Evolutionary conservation across 2,113 vertebrate genomes (phyloP).

Genomic region (Cynopterus brachyotis): DNA sequence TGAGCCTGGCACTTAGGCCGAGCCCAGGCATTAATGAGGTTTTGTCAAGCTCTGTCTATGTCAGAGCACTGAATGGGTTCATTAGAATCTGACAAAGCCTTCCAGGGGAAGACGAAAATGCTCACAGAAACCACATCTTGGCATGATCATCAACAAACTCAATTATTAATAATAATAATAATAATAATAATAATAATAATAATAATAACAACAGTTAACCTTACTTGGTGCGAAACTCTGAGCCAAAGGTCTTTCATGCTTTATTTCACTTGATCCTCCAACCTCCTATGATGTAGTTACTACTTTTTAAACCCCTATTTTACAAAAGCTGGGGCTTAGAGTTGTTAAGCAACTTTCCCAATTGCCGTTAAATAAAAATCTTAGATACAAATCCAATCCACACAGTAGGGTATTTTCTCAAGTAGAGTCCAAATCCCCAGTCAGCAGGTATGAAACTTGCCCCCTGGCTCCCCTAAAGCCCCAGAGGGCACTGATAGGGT

Average conservation of each 20-base stretch:
- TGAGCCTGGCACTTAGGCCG: background rate
- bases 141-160: background rate
- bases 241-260: background rate
- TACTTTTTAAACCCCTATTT: background rate
- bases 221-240: background rate
- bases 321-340: background rate
- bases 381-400: constrained; percentile 14
- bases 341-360: background rate
- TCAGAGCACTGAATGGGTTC: background rate
- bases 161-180: background rate
- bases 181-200: background rate
- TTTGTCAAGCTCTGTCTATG: background rate
- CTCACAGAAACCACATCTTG: background rate
- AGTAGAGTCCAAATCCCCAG: background rate
- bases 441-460: background rate
- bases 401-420: background rate
- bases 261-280: background rate
- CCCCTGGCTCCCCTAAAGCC: background rate
- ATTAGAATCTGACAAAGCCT: background rate
- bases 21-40: background rate
- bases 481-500: background rate
- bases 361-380: background rate
- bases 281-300: background rate
- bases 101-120: background rate
- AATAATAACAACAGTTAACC: background rate